phyloP scores from a whole-genome alignment of 2,797 vertebrate genomes.

The Gymnodraco acuticeps region DNA sequence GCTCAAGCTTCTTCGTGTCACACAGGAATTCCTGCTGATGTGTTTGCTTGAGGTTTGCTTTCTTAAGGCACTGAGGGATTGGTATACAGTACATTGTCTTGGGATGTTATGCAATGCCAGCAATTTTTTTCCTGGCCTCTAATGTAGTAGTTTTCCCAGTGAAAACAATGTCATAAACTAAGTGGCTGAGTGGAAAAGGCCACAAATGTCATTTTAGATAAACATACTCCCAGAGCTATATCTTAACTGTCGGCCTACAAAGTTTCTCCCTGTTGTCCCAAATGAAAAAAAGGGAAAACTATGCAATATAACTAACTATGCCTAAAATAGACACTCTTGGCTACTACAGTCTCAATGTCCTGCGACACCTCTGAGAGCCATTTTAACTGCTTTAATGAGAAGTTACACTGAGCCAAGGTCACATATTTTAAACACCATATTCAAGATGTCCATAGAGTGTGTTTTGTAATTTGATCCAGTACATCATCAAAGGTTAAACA shows the following conservation, averaged over 20 bases:
- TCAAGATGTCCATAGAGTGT: slow-evolving; percentile 9
- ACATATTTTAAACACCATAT: slow-evolving; percentile 20
- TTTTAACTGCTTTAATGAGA: slow-evolving; percentile 8
- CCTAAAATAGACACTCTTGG: slow-evolving; percentile 25
- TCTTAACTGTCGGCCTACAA: slow-evolving; percentile 38
- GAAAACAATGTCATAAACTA: slow-evolving; percentile 65
- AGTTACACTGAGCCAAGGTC: slow-evolving; percentile 1
- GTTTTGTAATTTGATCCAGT: slow-evolving; percentile 40
- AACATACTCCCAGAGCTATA: slow-evolving; percentile 39
- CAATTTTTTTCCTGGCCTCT: slow-evolving; percentile 29
- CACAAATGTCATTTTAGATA: slow-evolving; percentile 63
- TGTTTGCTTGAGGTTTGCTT: slow-evolving; percentile 41
- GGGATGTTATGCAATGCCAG: slow-evolving; percentile 53
- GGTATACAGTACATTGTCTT: slow-evolving; percentile 59
- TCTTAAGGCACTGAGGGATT: slow-evolving; percentile 50
- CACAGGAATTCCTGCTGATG: slow-evolving; percentile 32
- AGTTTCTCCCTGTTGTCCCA: slow-evolving; percentile 34
- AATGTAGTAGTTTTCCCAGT: slow-evolving; percentile 43
- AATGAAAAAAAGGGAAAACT: slow-evolving; percentile 19
- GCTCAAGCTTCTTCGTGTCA: slow-evolving; percentile 38
- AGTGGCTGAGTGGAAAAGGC: slow-evolving; percentile 45
- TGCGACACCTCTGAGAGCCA: neutral
- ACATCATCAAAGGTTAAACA: slow-evolving; percentile 41
- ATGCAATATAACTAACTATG: slow-evolving; percentile 2
- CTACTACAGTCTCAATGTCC: slow-evolving; percentile 3